Percentiles rank a stretch among this genome's conserved stretches.
Evolutionary conservation across 2,113 vertebrate genomes (phyloP).

Genomic region (Ammodytes marinus): DNA sequence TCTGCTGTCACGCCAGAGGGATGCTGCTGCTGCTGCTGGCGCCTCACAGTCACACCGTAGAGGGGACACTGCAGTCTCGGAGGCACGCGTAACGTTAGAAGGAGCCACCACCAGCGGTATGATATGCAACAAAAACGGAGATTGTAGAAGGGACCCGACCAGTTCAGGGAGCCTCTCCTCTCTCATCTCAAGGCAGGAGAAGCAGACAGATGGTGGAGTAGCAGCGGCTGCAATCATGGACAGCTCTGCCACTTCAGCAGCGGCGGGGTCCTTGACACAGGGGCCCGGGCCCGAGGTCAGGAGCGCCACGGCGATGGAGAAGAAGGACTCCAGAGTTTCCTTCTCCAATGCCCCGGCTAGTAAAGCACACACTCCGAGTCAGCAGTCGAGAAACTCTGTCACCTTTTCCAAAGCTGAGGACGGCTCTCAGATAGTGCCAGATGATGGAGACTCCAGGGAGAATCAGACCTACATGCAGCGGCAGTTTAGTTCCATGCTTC

Average conservation of each 20-base stretch:
- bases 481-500: conserved; percentile 95
- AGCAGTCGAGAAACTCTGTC: conserved; percentile 76
- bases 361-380: conserved; percentile 68
- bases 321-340: conserved; percentile 88
- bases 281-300: conserved; percentile 78
- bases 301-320: conserved; percentile 73
- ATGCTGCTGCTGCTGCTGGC: conserved; percentile 54
- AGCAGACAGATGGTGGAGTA: conserved; percentile 74
- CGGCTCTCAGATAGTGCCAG: conserved; percentile 85
- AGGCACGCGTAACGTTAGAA: conserved; percentile 52
- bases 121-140: conserved; percentile 89
- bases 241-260: conserved; percentile 72
- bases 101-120: conserved; percentile 68
- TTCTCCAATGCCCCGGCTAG: conserved; percentile 84
- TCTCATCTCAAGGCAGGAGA: conserved; percentile 80
- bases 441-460: conserved; percentile 86
- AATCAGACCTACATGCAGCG: conserved; percentile 96
- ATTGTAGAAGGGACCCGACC: conserved; percentile 84
- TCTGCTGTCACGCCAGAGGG: conserved; percentile 65
- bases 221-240: conserved; percentile 78
- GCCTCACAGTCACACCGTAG: conserved; percentile 46
- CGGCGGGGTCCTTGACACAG: conserved; percentile 70
- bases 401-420: conserved; percentile 83
- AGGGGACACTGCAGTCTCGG: conserved; percentile 51
- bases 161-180: conserved; percentile 84